Base-by-base conservation (phyloP, 1,140 invertebrate species). In the Polyergus mexicanus region DNA sequence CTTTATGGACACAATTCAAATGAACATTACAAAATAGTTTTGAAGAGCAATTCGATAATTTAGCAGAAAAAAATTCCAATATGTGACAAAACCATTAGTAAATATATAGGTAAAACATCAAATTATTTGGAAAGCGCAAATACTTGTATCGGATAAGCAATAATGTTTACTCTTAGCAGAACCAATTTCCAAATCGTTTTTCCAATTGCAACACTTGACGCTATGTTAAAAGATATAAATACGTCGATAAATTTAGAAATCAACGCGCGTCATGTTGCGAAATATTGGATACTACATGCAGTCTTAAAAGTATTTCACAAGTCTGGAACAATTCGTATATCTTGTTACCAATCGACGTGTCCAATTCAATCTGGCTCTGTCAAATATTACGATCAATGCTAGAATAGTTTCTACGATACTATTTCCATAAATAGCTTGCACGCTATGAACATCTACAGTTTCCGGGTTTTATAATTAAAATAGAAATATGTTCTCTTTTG, bases 401-500 rank as follows among this genome's bases (percentile, higher is more conserved):
- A 91, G 66, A 91, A 83, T 91, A 91, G 44, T 92, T 84, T 85
- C 87, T 92, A 92, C 74, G 81, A 56, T 88, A 81, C 88, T 86
- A 90, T 89, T 90, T 92, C 78, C 88, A 89, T 92, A 84, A 87
- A 92, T 93, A 94, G 91, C 91, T 93, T 91, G 91, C 90, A 92
- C 90, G 90, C 91, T 91, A 94, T 91, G 90, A 92, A 94, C 88
- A 92, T 86, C 91, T 93, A 92, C 84, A 81, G 83, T 92, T 87
- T 86, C 92, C 92, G 91, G 91, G 91, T 93, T 93, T 93, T 92
- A 92, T 91, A 92, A 92, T 92, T 89, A 88, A 87, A 47, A 83
- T 60, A 74, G 68, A 83, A 38, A 74, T 41, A 69, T 80, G 1
- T 47, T 51, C 11, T 47, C 16, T 44, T 32, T 32, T 44, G 19